A percentile compares a stretch with the other conserved stretches of the same genome.
Evolutionary conservation across 2,113 vertebrate species (phyloP).

Genomic region (Panthera leo): DNA sequence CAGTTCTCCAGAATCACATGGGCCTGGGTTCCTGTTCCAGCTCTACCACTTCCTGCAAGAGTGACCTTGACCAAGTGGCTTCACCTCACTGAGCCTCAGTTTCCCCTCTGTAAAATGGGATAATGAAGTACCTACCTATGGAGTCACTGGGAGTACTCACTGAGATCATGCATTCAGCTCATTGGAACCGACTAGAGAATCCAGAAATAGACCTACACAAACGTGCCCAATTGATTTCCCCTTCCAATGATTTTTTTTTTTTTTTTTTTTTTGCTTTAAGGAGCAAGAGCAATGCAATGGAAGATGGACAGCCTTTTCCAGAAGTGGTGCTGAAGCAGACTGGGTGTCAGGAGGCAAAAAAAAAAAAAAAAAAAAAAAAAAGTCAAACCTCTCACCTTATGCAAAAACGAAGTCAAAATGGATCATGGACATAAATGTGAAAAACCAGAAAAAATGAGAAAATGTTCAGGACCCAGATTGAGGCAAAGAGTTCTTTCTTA

Average conservation of each 20-base stretch:
- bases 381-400: background rate
- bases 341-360: background rate
- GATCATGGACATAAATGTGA: background rate
- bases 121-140: background rate
- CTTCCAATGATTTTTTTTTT: background rate
- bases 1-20: background rate
- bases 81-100: background rate
- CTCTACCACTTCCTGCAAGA: background rate
- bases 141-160: background rate
- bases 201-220: background rate
- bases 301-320: background rate
- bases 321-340: background rate
- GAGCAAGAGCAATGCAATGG: background rate
- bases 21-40: background rate
- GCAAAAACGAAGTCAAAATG: background rate
- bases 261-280: background rate
- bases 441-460: background rate
- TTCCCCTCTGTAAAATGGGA: background rate
- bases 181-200: background rate
- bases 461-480: background rate
- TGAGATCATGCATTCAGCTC: background rate
- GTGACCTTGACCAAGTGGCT: background rate
- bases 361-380: background rate
- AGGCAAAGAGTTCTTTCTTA: constrained; percentile 32
- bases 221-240: background rate